phyloP scores from a whole-genome alignment of 2,113 vertebrate species.

The Rhynchopsitta pachyrhyncha region DNA sequence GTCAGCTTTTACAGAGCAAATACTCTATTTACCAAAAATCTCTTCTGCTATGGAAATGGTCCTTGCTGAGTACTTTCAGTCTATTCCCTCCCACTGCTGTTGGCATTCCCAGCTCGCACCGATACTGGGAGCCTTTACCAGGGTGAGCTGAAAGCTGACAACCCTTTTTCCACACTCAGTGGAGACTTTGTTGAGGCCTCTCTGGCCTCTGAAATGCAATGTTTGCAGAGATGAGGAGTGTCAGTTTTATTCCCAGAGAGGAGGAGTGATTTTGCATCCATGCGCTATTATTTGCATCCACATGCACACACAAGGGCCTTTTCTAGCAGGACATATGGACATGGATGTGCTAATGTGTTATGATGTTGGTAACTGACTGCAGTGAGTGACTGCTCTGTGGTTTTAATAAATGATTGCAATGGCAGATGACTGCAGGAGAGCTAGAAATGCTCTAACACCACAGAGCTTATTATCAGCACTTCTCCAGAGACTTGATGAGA shows the following conservation, averaged over 20 bases:
- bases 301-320: not conserved
- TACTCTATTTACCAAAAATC: not conserved
- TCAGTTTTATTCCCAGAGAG: not conserved
- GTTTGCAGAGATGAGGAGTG: not conserved
- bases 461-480: not conserved
- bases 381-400: not conserved
- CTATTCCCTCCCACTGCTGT: too few relatives aligned
- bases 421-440: not conserved
- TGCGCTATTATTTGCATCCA: not conserved
- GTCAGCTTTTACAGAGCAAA: not conserved
- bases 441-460: not conserved
- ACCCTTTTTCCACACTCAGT: too few relatives aligned
- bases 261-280: not conserved
- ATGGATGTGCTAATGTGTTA: rapidly evolving
- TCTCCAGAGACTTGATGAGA: not conserved
- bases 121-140: not conserved
- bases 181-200: not conserved
- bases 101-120: rapidly evolving
- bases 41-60: not conserved
- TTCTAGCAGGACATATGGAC: not conserved
- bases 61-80: not conserved
- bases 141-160: not conserved
- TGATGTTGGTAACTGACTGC: not conserved
- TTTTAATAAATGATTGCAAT: not conserved
- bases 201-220: not conserved